These are phyloP conservation scores for Nothobranchius kuhntae DNA, from an alignment of 2,113 vertebrate genomes.

Conservation along the genomic window DNA sequence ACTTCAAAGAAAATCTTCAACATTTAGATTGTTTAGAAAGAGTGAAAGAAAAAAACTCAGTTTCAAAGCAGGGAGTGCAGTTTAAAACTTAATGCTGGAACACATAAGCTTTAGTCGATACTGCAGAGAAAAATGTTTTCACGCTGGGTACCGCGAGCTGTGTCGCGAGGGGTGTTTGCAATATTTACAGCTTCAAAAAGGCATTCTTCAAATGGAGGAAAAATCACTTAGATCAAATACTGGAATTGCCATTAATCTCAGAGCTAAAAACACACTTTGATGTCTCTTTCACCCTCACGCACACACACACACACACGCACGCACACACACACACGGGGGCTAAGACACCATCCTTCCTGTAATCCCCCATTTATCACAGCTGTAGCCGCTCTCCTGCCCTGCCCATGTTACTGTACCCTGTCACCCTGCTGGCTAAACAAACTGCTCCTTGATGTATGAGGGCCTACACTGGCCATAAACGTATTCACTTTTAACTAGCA, in stretches of 20 bases:
- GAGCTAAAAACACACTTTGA: conserved; percentile 70
- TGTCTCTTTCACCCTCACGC: conserved; percentile 30
- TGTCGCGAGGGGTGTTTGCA: conserved; percentile 24
- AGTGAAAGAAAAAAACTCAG: not conserved
- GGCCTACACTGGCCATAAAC: conserved; percentile 86
- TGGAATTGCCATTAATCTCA: conserved; percentile 65
- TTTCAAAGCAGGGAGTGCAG: not conserved
- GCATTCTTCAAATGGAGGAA: conserved; percentile 53
- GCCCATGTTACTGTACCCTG: conserved; percentile 79
- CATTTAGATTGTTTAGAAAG: not conserved
- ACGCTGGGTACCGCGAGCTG: conserved; percentile 17
- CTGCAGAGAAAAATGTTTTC: conserved; percentile 33
- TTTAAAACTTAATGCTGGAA: conserved; percentile 20
- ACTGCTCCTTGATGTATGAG: conserved; percentile 88
- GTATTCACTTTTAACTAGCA: conserved; percentile 87
- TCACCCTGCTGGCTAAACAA: conserved; percentile 88
- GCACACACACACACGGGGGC: conserved; percentile 7
- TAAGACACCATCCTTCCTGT: conserved; percentile 47
- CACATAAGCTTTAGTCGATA: conserved; percentile 43
- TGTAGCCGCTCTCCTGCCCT: conserved; percentile 67
- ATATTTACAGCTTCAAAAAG: conserved; percentile 69
- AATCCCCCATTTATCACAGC: conserved; percentile 82
- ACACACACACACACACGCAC: conserved; percentile 8
- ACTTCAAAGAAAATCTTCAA: not conserved
- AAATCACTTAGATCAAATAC: conserved; percentile 53